Conservation (phyloP, 2,888 invertebrate genomes). For the Elmis aenea region DNA sequence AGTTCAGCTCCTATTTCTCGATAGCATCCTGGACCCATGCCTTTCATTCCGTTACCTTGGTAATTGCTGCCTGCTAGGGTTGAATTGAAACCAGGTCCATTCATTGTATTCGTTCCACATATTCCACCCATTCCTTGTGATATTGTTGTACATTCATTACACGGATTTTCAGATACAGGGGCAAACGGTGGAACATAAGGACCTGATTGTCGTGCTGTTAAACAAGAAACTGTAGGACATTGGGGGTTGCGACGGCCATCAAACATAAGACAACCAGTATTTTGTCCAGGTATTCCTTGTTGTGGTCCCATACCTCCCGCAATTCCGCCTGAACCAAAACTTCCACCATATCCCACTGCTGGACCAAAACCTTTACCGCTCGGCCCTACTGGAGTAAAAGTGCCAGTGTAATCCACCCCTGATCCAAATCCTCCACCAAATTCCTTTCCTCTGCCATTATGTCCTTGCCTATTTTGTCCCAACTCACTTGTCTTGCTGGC, state of each 20-base stretch:
- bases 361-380: background rate
- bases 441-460: no score
- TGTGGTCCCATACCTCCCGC: no score
- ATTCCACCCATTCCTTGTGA: slow-evolving; percentile 10
- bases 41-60: slow-evolving; percentile 1
- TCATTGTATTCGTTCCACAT: background rate
- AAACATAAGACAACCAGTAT: background rate
- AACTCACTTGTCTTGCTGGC: slow-evolving; percentile 13
- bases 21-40: slow-evolving; percentile 43
- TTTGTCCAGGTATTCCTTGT: no score
- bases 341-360: no score
- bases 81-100: slow-evolving; percentile 5
- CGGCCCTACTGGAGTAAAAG: background rate
- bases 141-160: slow-evolving; percentile 29
- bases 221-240: slow-evolving; percentile 1
- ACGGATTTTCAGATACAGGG: slow-evolving; percentile 17
- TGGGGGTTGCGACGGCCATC: background rate
- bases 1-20: slow-evolving; percentile 64
- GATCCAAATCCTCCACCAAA: no score
- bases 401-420: background rate
- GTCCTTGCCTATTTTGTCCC: background rate
- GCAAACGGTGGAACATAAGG: background rate
- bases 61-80: slow-evolving; percentile 6
- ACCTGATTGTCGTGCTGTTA: slow-evolving; percentile 1
- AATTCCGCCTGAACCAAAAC: no score